Base-by-base conservation (phyloP, 2,113 vertebrate species). In the Spilogale gracilis region DNA sequence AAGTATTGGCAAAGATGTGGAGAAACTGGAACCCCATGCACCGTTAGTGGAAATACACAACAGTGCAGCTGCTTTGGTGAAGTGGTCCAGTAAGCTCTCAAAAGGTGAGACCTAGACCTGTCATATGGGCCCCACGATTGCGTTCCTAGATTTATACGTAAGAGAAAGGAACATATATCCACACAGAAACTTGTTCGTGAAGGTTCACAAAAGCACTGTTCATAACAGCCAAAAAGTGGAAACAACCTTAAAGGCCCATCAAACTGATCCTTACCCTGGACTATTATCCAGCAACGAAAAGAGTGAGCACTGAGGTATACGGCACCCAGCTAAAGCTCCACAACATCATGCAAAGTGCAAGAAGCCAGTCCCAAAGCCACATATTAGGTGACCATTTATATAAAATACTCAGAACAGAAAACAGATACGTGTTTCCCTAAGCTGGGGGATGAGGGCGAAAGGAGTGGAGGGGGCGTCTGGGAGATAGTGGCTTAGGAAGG, bases 351-450 rank as follows among this genome's bases (percentile, higher is more conserved):
- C 58, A 50, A 56, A 81, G 14, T 13, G 56, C 30, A 91, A 84
- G 65, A 25, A 14, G 30, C 14, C 16, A 20, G 30, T 52, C n/a
- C 43, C 52, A 48, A 38, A 69, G 3, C 58, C 48, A 56, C 32
- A 9, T n/a, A 9, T 18, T n/a, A 5, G 25, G 21, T 7, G 17
- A 43, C 10, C 1, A 11, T 3, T 43, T 14, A 32, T 10, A 38
- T 30, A 9, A 48, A 67, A 84, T 14, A n/a, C 10, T 89, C 20
- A 76, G 61, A 74, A 30, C 1, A 52, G 30, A 38, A 83, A n/a
- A 21, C 43, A 38, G 2, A 6, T 27, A 20, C 1, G 0, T 25
- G 7, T n/a, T 69, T 38, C 32, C 71, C 32, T 16, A 6, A 6
- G 13, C 18, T 17, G 11, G 5, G 6, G 5, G 9, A 38, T 38